phyloP scores from a whole-genome alignment of 2,113 vertebrate genomes.

The Abramis brama region DNA sequence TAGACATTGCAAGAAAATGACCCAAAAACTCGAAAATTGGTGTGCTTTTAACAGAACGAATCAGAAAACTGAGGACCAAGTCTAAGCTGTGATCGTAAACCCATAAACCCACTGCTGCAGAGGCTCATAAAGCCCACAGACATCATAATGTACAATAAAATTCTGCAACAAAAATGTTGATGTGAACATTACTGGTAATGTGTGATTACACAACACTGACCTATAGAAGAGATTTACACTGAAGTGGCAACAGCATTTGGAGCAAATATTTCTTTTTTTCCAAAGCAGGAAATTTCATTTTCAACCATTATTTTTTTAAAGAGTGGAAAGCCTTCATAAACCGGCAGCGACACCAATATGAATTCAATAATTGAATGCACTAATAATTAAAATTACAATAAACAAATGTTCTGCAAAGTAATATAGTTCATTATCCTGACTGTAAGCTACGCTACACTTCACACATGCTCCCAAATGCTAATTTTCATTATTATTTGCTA shows the following conservation, averaged over 20 bases:
- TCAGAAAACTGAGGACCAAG: neutral
- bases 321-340: neutral
- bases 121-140: neutral
- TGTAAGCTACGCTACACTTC: neutral
- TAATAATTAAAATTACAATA: neutral
- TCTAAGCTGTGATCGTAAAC: neutral
- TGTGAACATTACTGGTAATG: conserved; percentile 16
- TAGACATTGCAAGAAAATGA: neutral
- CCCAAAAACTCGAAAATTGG: neutral
- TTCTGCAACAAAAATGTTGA: neutral
- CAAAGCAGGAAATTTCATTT: neutral
- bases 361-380: neutral
- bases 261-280: neutral
- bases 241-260: neutral
- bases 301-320: neutral
- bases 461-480: neutral
- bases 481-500: neutral
- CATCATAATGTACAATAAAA: neutral
- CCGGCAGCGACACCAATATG: neutral
- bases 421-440: no score
- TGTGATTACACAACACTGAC: neutral
- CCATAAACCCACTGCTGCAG: neutral
- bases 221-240: neutral
- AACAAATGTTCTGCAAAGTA: neutral
- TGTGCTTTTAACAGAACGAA: neutral